A percentile compares a stretch with the other conserved stretches of the same genome.
Conservation (phyloP, 2,888 invertebrate genomes). For the Synergus japonicus region DNA sequence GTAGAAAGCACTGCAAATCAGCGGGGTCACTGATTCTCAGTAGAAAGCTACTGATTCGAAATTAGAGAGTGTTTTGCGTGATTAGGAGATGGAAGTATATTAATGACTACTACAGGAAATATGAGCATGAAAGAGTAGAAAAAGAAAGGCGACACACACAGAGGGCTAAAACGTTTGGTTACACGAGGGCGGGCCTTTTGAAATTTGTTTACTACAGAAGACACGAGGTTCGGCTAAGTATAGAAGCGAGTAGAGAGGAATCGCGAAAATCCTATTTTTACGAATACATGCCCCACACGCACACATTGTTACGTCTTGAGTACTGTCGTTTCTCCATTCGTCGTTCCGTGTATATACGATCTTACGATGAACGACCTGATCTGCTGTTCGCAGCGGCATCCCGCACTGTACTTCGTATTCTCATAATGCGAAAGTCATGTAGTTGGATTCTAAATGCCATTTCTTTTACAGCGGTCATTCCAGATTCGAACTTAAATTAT, state of each 20-base stretch:
- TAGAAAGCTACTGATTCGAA: slow-evolving; percentile 28
- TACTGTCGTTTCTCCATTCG: slow-evolving; percentile 25
- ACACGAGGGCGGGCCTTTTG: slow-evolving; percentile 51
- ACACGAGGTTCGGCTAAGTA: slow-evolving; percentile 72
- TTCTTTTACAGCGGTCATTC: not conserved
- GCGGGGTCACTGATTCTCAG: slow-evolving; percentile 16
- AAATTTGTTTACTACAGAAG: slow-evolving; percentile 72
- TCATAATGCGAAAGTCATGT: slow-evolving; percentile 67
- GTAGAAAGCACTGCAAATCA: slow-evolving; percentile 16
- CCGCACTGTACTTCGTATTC: slow-evolving; percentile 51
- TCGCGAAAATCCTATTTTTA: slow-evolving; percentile 73
- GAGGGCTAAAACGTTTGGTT: slow-evolving; percentile 50
- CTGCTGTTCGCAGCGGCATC: not conserved
- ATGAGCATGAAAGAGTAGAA: slow-evolving; percentile 41
- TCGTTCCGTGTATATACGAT: slow-evolving; percentile 30
- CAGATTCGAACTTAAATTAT: not conserved
- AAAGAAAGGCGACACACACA: slow-evolving; percentile 42
- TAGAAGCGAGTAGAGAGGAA: slow-evolving; percentile 72
- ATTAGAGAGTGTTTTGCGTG: slow-evolving; percentile 27
- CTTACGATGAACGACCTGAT: slow-evolving; percentile 26
- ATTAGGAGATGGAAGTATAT: slow-evolving; percentile 25
- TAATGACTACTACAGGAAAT: slow-evolving; percentile 29
- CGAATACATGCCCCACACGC: slow-evolving; percentile 67
- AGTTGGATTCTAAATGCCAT: slow-evolving; percentile 35
- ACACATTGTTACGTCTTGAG: slow-evolving; percentile 58